Evolutionary conservation across 2,888 invertebrate genomes (phyloP), one percentile per base, ranked within the genome.

Genomic region (Leptinotarsa juncta): DNA sequence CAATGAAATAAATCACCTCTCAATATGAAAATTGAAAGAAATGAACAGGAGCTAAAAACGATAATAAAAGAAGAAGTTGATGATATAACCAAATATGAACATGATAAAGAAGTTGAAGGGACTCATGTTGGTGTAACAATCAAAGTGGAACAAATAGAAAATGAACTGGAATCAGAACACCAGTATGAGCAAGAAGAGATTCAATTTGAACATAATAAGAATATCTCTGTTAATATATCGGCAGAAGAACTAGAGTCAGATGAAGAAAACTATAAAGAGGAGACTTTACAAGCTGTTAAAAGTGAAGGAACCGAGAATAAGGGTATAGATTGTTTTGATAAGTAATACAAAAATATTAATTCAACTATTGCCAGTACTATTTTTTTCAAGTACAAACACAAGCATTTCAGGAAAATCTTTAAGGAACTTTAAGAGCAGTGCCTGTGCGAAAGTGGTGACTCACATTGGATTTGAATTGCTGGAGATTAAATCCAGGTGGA

Each of bases 161-260:
- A 42, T n/a, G 26, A 26, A 16, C 42, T 32, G 7, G 42, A 42
- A n/a, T 16, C 16, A 10, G 42, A 16, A 15, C 16, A 42, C n/a
- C 62, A 42, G 16, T 62, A 18, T 10, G 32, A 32, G 15, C 16
- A 62, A n/a, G 62, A 62, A 42, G 62, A 62, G 32, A 15, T 62
- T 15, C 62, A 62, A 62, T 62, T 42, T n/a, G 42, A 62, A 62
- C 10, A 7, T n/a, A 62, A 62, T 62, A 42, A 62, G n/a, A 42
- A 62, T 2, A 26, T 62, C 32, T 16, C 57, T 20, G 3, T 23
- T 57, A 16, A 62, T 62, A 42, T 62, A 16, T 32, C 26, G 32
- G 62, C 5, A n/a, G 62, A 42, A 42, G 62, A 62, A 15, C 18
- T 62, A 16, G 42, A 32, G 4, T n/a, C 42, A 16, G 32, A 62